Conservation (phyloP, 2,113 vertebrate species). For the Macquaria australasica region DNA sequence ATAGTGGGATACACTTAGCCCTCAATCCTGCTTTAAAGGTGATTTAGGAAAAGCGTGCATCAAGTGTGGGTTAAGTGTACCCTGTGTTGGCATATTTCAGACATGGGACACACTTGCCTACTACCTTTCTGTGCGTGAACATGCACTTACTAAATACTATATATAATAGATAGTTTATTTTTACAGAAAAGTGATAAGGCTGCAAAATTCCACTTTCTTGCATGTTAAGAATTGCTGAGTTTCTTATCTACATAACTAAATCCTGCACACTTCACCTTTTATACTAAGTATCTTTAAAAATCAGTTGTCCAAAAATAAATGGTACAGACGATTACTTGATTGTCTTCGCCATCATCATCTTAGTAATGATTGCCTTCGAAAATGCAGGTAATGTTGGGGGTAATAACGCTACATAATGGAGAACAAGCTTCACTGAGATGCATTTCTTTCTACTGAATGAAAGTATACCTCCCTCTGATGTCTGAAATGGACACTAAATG, state of each 20-base stretch:
- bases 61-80: no score
- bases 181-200: background rate
- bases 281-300: slow-evolving; percentile 45
- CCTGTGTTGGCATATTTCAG: no score
- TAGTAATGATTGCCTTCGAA: background rate
- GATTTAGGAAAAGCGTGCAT: no score
- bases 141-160: background rate
- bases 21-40: no score
- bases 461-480: background rate
- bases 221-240: background rate
- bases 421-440: background rate
- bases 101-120: background rate
- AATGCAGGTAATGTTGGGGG: slow-evolving; percentile 27
- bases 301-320: slow-evolving; percentile 50
- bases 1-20: no score
- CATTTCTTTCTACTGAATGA: background rate
- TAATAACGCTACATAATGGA: slow-evolving; percentile 13
- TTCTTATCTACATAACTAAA: slow-evolving; percentile 11
- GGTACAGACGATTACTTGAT: slow-evolving; percentile 42
- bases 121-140: background rate
- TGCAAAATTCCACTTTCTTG: background rate
- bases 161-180: background rate
- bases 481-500: background rate
- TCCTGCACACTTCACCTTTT: slow-evolving; percentile 32
- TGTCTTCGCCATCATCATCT: slow-evolving; percentile 18